Conservation (phyloP, 2,797 vertebrate species). For the Ciconia nigra region DNA sequence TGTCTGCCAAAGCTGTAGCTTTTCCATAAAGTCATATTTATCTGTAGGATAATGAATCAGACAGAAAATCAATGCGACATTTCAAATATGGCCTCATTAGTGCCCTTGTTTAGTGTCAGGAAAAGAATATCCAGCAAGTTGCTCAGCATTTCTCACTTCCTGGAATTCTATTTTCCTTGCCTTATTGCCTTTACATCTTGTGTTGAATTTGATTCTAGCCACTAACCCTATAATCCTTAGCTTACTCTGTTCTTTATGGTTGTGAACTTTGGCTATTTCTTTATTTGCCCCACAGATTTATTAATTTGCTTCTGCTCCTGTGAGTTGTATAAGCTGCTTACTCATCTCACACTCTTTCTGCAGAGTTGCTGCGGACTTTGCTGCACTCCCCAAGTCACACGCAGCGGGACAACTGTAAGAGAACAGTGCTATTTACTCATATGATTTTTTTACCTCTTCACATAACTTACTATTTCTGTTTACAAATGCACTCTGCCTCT, state of each 20-base stretch:
- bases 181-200: not conserved
- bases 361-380: not conserved
- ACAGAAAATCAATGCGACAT: not conserved
- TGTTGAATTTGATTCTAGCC: not conserved
- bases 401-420: not conserved
- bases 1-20: not conserved
- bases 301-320: not conserved
- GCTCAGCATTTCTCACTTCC: not conserved
- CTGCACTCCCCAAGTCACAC: not conserved
- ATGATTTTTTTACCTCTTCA: not conserved
- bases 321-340: not conserved
- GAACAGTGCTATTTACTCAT: not conserved
- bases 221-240: not conserved
- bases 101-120: constrained; percentile 26
- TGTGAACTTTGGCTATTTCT: not conserved
- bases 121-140: not conserved
- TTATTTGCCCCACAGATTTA: not conserved
- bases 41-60: constrained; percentile 28
- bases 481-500: not conserved
- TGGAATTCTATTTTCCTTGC: not conserved
- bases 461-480: not conserved
- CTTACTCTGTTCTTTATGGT: not conserved
- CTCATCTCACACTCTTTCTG: not conserved
- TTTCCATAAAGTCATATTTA: constrained; percentile 11
- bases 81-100: constrained; percentile 37